Base-by-base conservation (phyloP, 2,888 invertebrate species). In the Lutraria lutraria region DNA sequence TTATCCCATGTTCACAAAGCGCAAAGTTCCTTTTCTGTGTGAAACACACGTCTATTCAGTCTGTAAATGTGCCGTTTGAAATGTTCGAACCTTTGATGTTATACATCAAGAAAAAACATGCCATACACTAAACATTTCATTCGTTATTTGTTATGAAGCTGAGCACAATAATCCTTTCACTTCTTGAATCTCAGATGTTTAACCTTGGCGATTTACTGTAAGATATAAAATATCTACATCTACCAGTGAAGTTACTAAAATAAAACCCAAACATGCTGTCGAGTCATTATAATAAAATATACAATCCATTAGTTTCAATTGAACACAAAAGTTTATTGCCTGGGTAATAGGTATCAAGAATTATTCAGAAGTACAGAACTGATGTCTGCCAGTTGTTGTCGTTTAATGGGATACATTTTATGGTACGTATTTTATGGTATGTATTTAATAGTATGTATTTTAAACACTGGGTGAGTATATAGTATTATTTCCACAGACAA, bases 241-340 rank as follows among this genome's bases (percentile, higher is more conserved):
- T 68, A 68, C 12, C 63, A n/a, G 63, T 25, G 63, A 25, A 68
- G 12, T 8, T 2, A 68, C n/a, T n/a, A 68, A 43, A n/a, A 68
- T 25, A 68, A 68, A 25, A 25, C 43, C 25, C 63, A 25, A 68
- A 68, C n/a, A 21, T 68, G 25, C 63, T 68, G 25, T 25, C 4
- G 63, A 68, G 25, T 68, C 63, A 25, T 68, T 25, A 68, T 68
- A 25, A 68, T 68, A 68, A 68, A 25, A 21, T 68, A 68, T 68
- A 13, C 3, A 68, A n/a, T 25, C n/a, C 63, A 68, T 68, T 68
- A 68, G 63, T 25, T 6, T n/a, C 63, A 68, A 68, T 68, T 68
- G 63, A 68, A 68, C 25, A 25, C 25, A 68, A 68, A 68, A 0
- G 63, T 68, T 68, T 25, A 68, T 68, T 68, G 63, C 25, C 63